Percentiles rank a stretch among this genome's conserved stretches.
phyloP scores from a whole-genome alignment of 2,888 invertebrate genomes.

The Pachliopta kotzebuea region DNA sequence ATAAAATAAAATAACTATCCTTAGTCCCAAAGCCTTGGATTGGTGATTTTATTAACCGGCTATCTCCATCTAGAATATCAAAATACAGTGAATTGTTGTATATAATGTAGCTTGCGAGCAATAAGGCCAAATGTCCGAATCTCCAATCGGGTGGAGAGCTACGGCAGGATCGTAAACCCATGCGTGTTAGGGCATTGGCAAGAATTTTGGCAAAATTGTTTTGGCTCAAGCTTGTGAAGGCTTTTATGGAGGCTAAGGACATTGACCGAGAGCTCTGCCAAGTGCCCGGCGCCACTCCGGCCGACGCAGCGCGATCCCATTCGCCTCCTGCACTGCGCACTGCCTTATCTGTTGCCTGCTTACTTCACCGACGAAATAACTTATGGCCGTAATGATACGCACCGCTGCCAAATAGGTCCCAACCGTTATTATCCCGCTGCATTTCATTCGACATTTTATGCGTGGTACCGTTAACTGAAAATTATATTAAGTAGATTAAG shows the following conservation, averaged over 20 bases:
- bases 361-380: slow-evolving; percentile 59
- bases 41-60: too few relatives aligned
- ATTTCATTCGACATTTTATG: slow-evolving; percentile 28
- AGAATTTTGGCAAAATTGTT: slow-evolving; percentile 78
- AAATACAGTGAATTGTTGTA: background rate
- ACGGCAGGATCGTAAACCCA: slow-evolving; percentile 69
- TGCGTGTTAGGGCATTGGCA: slow-evolving; percentile 71
- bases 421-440: slow-evolving; percentile 33
- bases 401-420: slow-evolving; percentile 63
- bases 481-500: slow-evolving; percentile 27
- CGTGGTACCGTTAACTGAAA: slow-evolving; percentile 23
- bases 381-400: slow-evolving; percentile 58
- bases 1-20: too few relatives aligned
- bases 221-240: slow-evolving; percentile 67
- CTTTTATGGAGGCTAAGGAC: slow-evolving; percentile 72
- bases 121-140: slow-evolving; percentile 41
- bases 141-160: slow-evolving; percentile 47
- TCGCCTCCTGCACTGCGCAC: slow-evolving; percentile 71
- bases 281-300: slow-evolving; percentile 72
- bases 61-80: too few relatives aligned
- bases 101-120: slow-evolving; percentile 11
- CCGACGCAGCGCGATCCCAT: slow-evolving; percentile 69
- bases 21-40: too few relatives aligned
- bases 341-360: slow-evolving; percentile 52
- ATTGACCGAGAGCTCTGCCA: slow-evolving; percentile 75